phyloP scores from a whole-genome alignment of 2,888 invertebrate species.

The Cotesia congregata region DNA sequence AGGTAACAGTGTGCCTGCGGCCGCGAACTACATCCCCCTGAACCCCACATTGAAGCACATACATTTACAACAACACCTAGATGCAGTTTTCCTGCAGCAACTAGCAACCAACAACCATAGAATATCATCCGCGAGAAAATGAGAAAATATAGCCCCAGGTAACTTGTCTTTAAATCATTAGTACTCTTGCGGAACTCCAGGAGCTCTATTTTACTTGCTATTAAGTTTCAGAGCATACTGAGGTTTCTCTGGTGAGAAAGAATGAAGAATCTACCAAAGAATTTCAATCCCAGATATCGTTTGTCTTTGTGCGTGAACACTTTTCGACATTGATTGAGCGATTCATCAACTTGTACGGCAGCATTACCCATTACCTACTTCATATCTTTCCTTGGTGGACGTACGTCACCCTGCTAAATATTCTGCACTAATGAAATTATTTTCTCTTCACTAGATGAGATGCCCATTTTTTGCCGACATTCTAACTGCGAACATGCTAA shows the following conservation, averaged over 20 bases:
- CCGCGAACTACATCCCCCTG: background rate
- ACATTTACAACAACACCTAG: background rate
- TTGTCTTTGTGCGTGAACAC: constrained; percentile 16
- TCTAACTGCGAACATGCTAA: no score
- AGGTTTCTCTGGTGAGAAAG: background rate
- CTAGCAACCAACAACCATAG: background rate
- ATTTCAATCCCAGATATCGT: constrained; percentile 34
- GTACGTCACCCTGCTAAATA: background rate
- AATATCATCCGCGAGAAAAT: constrained; percentile 16
- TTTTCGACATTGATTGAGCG: constrained; percentile 38
- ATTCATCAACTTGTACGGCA: background rate
- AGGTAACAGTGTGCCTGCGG: background rate
- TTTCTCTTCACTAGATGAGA: background rate
- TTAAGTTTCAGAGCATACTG: background rate
- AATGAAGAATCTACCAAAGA: constrained; percentile 16
- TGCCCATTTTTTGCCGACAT: no score
- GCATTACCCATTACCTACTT: background rate
- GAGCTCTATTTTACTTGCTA: background rate
- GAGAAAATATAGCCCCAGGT: constrained; percentile 22
- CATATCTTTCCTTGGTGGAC: background rate
- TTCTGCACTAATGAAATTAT: constrained; percentile 29
- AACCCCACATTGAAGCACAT: background rate
- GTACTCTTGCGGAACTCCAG: background rate
- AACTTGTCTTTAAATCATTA: constrained; percentile 21
- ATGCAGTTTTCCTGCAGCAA: background rate